Evolutionary conservation across 2,113 vertebrate species (phyloP).

Genomic region (Pelodiscus sinensis): DNA sequence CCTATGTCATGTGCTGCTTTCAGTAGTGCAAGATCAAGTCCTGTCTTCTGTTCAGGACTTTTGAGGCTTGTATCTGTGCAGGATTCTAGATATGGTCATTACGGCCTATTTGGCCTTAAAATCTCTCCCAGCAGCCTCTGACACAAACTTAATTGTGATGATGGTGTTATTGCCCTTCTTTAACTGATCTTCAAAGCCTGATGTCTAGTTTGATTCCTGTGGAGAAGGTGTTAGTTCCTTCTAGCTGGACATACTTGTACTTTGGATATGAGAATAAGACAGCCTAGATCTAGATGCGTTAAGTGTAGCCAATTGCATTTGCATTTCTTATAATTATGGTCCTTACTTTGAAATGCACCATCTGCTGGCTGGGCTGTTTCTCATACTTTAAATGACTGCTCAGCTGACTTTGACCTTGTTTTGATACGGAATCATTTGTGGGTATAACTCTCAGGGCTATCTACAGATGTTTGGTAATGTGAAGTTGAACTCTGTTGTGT

Average conservation of each 20-base stretch:
- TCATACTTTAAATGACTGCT: not conserved
- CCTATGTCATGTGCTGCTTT: not conserved
- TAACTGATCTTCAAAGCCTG: not conserved
- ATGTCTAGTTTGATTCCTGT: accelerated
- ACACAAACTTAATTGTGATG: accelerated
- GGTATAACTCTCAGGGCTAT: not conserved
- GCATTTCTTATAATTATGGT: not conserved
- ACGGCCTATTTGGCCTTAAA: not conserved
- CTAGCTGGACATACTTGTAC: accelerated
- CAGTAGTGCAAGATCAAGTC: not conserved
- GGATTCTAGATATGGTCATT: not conserved
- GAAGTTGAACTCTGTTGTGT: accelerated
- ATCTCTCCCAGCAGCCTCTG: not conserved
- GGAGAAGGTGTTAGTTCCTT: not conserved
- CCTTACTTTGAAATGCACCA: accelerated
- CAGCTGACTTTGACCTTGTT: accelerated
- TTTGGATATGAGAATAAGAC: not conserved
- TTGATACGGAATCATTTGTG: not conserved
- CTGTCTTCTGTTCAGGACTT: not conserved
- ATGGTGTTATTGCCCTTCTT: not conserved
- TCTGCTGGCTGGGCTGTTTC: accelerated
- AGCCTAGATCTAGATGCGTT: not conserved
- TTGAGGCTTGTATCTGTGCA: not conserved
- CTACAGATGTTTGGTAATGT: accelerated
- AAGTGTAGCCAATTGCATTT: not conserved